These are phyloP conservation scores for Chaetodon auriga DNA, from an alignment of 2,113 vertebrate genomes.

Conservation along the genomic window DNA sequence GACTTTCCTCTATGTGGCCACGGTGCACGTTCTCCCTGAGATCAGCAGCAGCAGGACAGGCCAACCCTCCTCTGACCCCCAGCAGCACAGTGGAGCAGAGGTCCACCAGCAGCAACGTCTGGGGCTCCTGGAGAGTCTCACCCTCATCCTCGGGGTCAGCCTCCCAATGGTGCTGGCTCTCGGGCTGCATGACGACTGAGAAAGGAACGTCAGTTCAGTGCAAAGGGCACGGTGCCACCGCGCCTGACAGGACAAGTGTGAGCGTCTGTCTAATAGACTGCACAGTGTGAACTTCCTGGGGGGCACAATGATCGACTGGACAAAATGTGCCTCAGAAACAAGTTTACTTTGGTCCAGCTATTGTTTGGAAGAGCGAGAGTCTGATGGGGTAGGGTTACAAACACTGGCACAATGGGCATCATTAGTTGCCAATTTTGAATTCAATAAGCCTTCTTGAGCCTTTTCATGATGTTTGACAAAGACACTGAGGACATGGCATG, in stretches of 20 bases:
- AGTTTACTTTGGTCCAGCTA: not conserved
- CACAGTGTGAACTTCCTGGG: not conserved
- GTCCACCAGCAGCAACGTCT: slow-evolving; percentile 61
- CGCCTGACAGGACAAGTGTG: not conserved
- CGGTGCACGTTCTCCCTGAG: slow-evolving; percentile 81
- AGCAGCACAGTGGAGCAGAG: slow-evolving; percentile 37
- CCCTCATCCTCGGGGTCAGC: slow-evolving; percentile 76
- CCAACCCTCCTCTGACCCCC: slow-evolving; percentile 28
- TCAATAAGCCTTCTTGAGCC: not conserved
- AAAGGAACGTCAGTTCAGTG: not conserved
- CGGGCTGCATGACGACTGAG: slow-evolving; percentile 79
- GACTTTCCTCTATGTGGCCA: slow-evolving; percentile 85
- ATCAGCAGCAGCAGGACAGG: slow-evolving; percentile 73
- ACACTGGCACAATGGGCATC: not conserved
- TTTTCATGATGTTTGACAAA: not conserved
- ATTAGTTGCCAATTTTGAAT: slow-evolving; percentile 14
- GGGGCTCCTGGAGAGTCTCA: slow-evolving; percentile 81
- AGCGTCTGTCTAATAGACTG: not conserved
- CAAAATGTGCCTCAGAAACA: not conserved
- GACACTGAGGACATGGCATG: not conserved
- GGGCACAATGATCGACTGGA: not conserved
- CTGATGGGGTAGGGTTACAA: too few relatives aligned
- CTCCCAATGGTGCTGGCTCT: slow-evolving; percentile 85
- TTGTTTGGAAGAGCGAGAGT: slow-evolving; percentile 27
- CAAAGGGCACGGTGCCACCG: not conserved